Evolutionary conservation across 2,797 vertebrate species (phyloP).

Genomic region (Crocodylus rhombifer): DNA sequence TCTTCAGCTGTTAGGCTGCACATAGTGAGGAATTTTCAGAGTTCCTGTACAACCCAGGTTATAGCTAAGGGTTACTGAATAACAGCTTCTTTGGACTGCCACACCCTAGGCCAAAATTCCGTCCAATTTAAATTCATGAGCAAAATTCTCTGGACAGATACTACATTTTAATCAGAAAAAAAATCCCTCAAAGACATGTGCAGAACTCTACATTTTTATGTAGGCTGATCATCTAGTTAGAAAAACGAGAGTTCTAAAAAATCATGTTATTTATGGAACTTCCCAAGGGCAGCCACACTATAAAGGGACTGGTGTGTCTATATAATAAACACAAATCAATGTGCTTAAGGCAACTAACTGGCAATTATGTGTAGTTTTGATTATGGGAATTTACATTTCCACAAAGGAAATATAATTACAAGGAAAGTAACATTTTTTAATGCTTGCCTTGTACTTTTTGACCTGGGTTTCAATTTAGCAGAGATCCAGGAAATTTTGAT

Average conservation of each 20-base stretch:
- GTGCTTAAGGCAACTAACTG: constrained; percentile 58
- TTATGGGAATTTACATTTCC: constrained; percentile 69
- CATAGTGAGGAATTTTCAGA: background rate
- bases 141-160: constrained; percentile 10
- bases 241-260: constrained; percentile 37
- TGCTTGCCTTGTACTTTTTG: constrained; percentile 55
- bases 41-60: background rate
- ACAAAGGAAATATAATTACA: constrained; percentile 61
- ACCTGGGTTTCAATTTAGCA: constrained; percentile 54
- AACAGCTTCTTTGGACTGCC: background rate
- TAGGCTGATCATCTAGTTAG: background rate
- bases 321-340: constrained; percentile 46
- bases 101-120: background rate
- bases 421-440: background rate
- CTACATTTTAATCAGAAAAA: background rate
- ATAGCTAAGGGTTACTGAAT: background rate
- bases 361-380: constrained; percentile 65
- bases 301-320: constrained; percentile 35
- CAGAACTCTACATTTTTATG: background rate
- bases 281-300: constrained; percentile 50
- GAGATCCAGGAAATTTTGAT: constrained; percentile 56
- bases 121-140: background rate
- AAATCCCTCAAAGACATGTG: background rate
- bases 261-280: constrained; percentile 35
- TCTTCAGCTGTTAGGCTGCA: no score